Base-by-base conservation (phyloP, 2,888 invertebrate species). In the Scelioninae gen. 2 region DNA sequence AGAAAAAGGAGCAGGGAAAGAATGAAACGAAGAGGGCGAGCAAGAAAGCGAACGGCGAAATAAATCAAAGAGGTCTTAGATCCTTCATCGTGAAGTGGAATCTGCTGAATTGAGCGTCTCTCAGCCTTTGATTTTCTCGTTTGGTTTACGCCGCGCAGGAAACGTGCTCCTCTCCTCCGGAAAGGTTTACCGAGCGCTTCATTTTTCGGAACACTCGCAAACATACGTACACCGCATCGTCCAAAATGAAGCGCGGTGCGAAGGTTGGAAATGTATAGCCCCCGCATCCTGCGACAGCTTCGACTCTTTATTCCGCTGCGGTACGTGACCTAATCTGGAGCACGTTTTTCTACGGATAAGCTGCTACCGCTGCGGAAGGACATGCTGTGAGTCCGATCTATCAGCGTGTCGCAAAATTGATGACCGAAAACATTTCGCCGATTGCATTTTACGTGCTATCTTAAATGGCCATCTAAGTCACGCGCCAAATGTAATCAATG, bases 121-220 rank as follows among this genome's bases (percentile, higher is more conserved):
- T 71, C 43, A 46, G 41, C 64, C 71, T 71, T 71, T 71, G 71
- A 71, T 71, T 71, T 71, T 71, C 64, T 71, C 64, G 64, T 71
- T 64, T 58, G 50, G 71, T 64, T 58, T 71, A 71, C 64, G 52
- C 55, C 46, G 35, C 41, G 28, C 37, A 31, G 45, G 50, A 63
- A 53, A 71, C 71, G 64, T 71, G 64, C 50, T 64, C 25, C 63
- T 70, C 63, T 63, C 61, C 41, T 57, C 35, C 19, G 39, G 31
- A 46, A 53, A 63, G 52, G 64, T 64, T 71, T 58, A 55, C 53
- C 61, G 35, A 61, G 48, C 55, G 61, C 68, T 60, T 60, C 68
- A 68, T 68, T 68, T 68, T 68, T 60, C 31, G 67, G 50, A 43
- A 41, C 58, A 37, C 52, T 45, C 58, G 68, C 61, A 61, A 43